Conservation (phyloP, 1,140 invertebrate genomes). For the Spodoptera litura region DNA sequence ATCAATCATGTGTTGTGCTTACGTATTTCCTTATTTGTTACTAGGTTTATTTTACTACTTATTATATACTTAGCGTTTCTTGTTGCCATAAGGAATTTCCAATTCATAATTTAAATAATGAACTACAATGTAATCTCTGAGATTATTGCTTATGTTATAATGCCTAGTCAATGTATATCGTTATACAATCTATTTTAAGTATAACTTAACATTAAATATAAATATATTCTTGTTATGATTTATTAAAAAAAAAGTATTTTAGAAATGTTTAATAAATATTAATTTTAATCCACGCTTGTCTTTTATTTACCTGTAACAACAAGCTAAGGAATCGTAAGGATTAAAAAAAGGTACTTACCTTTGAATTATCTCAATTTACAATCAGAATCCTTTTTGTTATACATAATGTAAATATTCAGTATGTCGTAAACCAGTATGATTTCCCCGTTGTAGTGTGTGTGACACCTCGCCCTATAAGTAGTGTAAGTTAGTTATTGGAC, state of each 20-base stretch:
- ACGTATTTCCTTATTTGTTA: no score
- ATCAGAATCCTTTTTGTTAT: slow-evolving; percentile 53
- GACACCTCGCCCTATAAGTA: no score
- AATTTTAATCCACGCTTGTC: background rate
- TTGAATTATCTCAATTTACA: slow-evolving; percentile 48
- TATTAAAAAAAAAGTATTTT: slow-evolving; percentile 1
- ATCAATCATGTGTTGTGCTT: no score
- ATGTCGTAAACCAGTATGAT: slow-evolving; percentile 56
- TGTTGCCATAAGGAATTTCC: background rate
- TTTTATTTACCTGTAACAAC: background rate
- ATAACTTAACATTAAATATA: background rate
- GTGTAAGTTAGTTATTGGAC: no score
- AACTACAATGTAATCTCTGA: slow-evolving; percentile 13
- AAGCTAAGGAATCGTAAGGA: background rate
- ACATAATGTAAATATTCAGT: slow-evolving; percentile 56
- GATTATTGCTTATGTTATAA: background rate
- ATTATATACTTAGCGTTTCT: background rate
- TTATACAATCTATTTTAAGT: background rate
- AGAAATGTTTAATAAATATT: slow-evolving; percentile 2
- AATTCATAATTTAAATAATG: background rate
- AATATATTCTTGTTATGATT: slow-evolving; percentile 10
- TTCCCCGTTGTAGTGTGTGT: no score
- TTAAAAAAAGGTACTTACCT: background rate
- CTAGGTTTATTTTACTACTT: no score
- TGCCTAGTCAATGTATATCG: background rate